Conservation (phyloP, 2,888 invertebrate genomes). For the Plusia festucae region DNA sequence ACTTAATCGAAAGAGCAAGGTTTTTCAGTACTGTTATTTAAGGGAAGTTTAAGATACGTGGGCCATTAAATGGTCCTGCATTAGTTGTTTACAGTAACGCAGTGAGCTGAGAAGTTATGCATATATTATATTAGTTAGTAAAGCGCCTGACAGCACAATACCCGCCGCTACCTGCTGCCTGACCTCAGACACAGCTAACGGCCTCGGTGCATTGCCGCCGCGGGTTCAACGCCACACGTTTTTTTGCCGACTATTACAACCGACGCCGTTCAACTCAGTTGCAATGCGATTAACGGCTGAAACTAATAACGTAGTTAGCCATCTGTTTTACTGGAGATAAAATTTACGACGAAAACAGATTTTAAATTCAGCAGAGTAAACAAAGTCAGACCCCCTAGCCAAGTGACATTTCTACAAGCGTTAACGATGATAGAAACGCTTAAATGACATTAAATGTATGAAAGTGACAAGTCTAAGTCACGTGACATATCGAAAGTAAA, state of each 20-base stretch:
- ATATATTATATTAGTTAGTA: constrained; percentile 66
- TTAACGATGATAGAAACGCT: no score
- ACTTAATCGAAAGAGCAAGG: constrained; percentile 1
- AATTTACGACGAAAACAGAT: background rate
- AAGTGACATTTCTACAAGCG: no score
- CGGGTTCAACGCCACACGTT: constrained; percentile 82
- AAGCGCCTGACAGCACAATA: constrained; percentile 58
- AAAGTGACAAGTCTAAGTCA: no score
- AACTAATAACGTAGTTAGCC: constrained; percentile 8
- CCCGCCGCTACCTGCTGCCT: constrained; percentile 67
- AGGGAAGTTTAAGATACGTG: constrained; percentile 12
- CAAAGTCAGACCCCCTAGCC: no score
- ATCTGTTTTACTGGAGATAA: no score
- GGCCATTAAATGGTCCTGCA: constrained; percentile 32
- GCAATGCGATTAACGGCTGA: constrained; percentile 41
- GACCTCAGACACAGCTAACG: constrained; percentile 85
- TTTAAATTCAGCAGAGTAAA: no score
- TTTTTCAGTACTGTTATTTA: background rate
- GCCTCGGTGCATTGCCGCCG: constrained; percentile 77
- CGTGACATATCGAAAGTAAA: no score
- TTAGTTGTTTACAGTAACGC: constrained; percentile 45
- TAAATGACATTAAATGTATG: no score
- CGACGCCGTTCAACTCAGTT: constrained; percentile 64
- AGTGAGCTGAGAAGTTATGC: constrained; percentile 68
- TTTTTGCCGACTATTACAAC: constrained; percentile 78